Evolutionary conservation across 2,888 invertebrate genomes (phyloP).

Genomic region (Apamea monoglypha): DNA sequence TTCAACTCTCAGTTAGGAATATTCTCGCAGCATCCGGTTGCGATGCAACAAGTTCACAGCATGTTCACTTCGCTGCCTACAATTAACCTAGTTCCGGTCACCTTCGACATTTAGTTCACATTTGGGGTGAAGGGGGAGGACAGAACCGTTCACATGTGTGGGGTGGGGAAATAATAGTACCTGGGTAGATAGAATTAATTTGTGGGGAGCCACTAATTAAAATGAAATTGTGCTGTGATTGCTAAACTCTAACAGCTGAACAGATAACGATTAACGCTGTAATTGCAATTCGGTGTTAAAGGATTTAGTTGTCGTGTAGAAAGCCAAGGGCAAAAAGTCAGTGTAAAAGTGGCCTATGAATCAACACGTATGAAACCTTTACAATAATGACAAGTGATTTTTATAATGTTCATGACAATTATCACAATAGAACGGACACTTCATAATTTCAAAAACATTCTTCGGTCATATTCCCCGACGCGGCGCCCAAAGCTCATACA

Average conservation of each 20-base stretch:
- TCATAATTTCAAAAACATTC: not conserved
- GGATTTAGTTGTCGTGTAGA: too few species aligned
- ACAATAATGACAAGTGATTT: not conserved
- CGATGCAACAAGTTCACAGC: constrained; percentile 52
- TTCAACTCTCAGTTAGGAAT: constrained; percentile 10
- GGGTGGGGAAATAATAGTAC: constrained; percentile 5
- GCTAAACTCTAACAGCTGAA: not conserved
- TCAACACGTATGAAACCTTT: not conserved
- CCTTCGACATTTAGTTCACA: constrained; percentile 37
- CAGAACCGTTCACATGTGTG: not conserved
- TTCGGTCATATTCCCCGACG: not conserved
- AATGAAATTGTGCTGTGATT: not conserved
- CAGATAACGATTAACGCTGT: not conserved
- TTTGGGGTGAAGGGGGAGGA: constrained; percentile 10
- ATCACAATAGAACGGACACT: not conserved
- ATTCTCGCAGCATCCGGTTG: not conserved
- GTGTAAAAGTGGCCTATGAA: too few species aligned
- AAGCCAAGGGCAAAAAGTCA: not conserved
- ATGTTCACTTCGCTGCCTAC: constrained; percentile 45
- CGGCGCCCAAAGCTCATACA: too few species aligned
- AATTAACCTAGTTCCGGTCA: constrained; percentile 65
- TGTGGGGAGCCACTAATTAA: not conserved
- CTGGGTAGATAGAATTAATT: not conserved
- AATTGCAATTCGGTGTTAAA: not conserved
- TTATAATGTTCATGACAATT: not conserved